Evolutionary conservation across 37 sponge, comb jelly and placozoan species (phyloP), one percentile per base, ranked within the genome.

Genomic region (Ephydatia muelleri): DNA sequence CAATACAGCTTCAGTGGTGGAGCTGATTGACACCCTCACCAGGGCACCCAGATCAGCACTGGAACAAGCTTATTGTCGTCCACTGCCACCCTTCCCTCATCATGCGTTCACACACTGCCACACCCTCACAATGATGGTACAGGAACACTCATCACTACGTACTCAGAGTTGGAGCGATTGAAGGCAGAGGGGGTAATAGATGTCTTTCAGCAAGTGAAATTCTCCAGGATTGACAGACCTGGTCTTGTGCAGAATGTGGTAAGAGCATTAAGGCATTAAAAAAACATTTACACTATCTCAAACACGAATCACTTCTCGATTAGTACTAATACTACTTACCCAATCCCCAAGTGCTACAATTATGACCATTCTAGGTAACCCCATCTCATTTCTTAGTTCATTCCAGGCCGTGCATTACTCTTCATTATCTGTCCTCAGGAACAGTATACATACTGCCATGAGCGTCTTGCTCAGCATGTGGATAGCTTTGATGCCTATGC

Each of bases 101-200:
- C 70, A 16, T 48, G 19, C 81, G 22, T 70, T 70, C 70, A 26
- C 81, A 68, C 81, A 40, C 81, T 32, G n/a, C 38, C 36, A 67
- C 68, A 48, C 64, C 2, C 38, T 32, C 38, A 22, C 73, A 92
- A 90, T 80, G 82, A 93, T 86, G 93, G 86, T 19, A 70, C 86
- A 77, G 93, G 93, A 27, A 49, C 84, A 16, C 81, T 89, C 74
- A 28, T 79, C 8, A 35, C 36, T 25, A 70, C 89, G n/a, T 75
- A 84, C 71, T 83, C 86, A 14, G 80, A 81, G 33, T 40, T 93
- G 47, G 93, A 93, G 76, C 78, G 89, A 16, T 69, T 93, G 67
- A 93, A 93, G 38, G 73, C 79, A 13, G 93, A 93, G 47, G 83
- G 79, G 11, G 69, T 80, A 30, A 81, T 89, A 25, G 90, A 93